phyloP scores from a whole-genome alignment of 2,797 vertebrate species.

The Spea hammondii region DNA sequence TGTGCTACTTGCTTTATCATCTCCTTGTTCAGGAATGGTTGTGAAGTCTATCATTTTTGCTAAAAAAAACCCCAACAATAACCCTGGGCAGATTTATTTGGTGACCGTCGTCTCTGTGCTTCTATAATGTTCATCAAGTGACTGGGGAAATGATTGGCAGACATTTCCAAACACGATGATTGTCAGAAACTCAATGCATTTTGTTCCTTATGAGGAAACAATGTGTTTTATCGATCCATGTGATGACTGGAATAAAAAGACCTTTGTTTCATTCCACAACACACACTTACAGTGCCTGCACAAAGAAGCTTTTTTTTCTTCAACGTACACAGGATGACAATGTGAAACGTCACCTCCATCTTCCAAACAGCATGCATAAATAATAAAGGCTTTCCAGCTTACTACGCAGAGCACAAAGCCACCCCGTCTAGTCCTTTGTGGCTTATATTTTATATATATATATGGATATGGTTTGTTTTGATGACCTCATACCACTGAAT shows the following conservation, averaged over 20 bases:
- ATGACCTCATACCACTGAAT: conserved; percentile 86
- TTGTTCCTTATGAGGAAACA: conserved; percentile 5
- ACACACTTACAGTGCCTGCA: conserved; percentile 36
- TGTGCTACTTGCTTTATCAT: neutral
- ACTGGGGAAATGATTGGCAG: conserved; percentile 21
- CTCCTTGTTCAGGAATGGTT: neutral
- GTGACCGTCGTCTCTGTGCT: neutral
- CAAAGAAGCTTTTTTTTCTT: conserved; percentile 32
- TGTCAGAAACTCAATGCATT: neutral
- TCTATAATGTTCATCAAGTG: conserved; percentile 23
- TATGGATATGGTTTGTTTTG: neutral
- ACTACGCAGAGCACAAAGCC: conserved; percentile 14
- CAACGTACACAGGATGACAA: conserved; percentile 21
- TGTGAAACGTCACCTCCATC: conserved; percentile 22
- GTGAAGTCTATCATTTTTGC: neutral
- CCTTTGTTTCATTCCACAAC: conserved; percentile 32
- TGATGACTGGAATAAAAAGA: conserved; percentile 28
- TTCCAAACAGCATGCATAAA: conserved; percentile 48
- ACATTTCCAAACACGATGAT: conserved; percentile 31
- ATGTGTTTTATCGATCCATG: neutral
- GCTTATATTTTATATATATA: conserved; percentile 16
- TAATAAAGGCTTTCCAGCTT: conserved; percentile 24
- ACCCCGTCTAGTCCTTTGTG: conserved; percentile 3
- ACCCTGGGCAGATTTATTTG: neutral
- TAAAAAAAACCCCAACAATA: neutral